phyloP scores from a whole-genome alignment of 2,888 invertebrate genomes.

The Drosophila nr. medialis region DNA sequence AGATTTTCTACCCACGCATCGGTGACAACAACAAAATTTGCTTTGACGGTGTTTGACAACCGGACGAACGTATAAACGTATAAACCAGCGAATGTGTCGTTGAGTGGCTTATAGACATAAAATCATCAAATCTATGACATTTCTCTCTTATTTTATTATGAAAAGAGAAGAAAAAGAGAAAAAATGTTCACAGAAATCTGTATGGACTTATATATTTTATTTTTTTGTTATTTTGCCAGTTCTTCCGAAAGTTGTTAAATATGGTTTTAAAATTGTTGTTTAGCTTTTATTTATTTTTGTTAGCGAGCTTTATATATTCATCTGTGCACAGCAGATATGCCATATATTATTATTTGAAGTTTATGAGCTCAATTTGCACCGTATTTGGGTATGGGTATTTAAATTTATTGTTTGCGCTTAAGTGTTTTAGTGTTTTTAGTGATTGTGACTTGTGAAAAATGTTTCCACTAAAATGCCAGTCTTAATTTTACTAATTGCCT shows the following conservation, averaged over 20 bases:
- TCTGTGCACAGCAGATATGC: neutral
- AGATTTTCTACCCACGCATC: constrained; percentile 64
- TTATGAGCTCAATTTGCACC: constrained; percentile 32
- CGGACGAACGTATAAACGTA: constrained; percentile 50
- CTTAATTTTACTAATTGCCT: constrained; percentile 67
- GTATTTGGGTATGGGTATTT: constrained; percentile 12
- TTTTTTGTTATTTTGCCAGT: constrained; percentile 14
- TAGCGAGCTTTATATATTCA: neutral
- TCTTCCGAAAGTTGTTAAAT: constrained; percentile 49
- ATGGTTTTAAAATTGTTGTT: constrained; percentile 31
- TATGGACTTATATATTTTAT: constrained; percentile 25
- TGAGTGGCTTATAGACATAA: constrained; percentile 73
- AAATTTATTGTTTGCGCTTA: constrained; percentile 17
- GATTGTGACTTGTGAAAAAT: constrained; percentile 15
- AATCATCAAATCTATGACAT: constrained; percentile 78
- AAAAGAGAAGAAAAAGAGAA: constrained; percentile 7
- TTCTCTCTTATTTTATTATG: constrained; percentile 40
- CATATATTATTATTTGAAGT: constrained; percentile 7
- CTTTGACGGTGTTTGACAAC: constrained; percentile 34
- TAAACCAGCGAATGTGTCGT: constrained; percentile 44
- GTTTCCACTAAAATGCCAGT: constrained; percentile 31
- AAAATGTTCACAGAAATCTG: constrained; percentile 7
- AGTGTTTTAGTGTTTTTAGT: constrained; percentile 23
- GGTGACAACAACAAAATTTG: constrained; percentile 42
- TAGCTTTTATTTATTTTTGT: constrained; percentile 11